Evolutionary conservation across 2,888 invertebrate genomes (phyloP).

Genomic region (Chymomyza procnemis): DNA sequence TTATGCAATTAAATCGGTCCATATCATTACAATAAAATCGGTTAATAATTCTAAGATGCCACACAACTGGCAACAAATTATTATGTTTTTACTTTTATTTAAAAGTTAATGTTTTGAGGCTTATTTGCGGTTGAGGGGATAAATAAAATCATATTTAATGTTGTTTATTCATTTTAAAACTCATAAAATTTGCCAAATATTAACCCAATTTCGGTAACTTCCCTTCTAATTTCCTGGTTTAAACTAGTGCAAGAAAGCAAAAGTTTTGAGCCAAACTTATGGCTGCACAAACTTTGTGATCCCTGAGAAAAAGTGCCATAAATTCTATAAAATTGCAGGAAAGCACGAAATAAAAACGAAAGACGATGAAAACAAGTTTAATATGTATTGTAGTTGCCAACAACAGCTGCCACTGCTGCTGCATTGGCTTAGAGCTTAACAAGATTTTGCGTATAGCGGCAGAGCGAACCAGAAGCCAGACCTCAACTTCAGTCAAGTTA

Average conservation of each 20-base stretch:
- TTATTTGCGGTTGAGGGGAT: background rate
- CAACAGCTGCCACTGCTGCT: background rate
- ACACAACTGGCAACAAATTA: no score
- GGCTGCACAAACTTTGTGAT: slow-evolving; percentile 49
- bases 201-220: background rate
- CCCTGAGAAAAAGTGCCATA: slow-evolving; percentile 62
- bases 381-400: slow-evolving; percentile 1
- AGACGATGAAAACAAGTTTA: slow-evolving; percentile 3
- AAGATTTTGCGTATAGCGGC: slow-evolving; percentile 23
- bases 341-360: slow-evolving; percentile 21
- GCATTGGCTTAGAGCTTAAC: slow-evolving; percentile 35
- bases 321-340: slow-evolving; percentile 65
- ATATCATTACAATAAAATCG: no score
- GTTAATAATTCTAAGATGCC: no score
- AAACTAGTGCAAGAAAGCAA: slow-evolving; percentile 16
- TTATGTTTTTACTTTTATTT: no score
- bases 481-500: slow-evolving; percentile 4
- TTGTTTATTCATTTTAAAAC: background rate
- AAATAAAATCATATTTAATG: background rate
- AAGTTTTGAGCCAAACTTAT: slow-evolving; percentile 20
- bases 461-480: background rate
- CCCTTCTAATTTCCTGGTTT: background rate
- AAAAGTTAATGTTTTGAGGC: no score
- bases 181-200: background rate
- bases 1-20: no score